A percentile compares a stretch with the other conserved stretches of the same genome.
Conservation (phyloP, 2,113 vertebrate species). For the Hemiprocne comata region DNA sequence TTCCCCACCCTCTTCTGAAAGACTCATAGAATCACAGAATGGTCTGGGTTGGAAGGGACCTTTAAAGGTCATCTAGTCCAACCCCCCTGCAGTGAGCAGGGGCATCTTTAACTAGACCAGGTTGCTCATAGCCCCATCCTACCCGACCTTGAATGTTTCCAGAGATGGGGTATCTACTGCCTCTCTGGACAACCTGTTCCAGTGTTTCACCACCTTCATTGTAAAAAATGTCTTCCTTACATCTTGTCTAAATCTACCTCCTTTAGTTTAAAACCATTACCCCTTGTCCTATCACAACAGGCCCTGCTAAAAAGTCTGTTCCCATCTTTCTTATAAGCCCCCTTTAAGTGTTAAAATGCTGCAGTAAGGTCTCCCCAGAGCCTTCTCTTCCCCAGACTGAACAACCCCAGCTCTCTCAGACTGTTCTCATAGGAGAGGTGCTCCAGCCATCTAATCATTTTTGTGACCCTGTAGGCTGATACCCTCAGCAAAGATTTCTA, state of each 20-base stretch:
- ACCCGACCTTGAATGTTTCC: neutral
- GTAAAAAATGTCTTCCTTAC: neutral
- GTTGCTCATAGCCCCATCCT: neutral
- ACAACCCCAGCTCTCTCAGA: neutral
- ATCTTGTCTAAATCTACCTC: neutral
- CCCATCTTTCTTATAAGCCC: neutral
- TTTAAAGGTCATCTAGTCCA: neutral
- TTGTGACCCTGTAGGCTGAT: neutral
- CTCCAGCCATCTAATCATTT: neutral
- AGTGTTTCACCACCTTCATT: neutral
- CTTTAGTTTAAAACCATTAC: neutral
- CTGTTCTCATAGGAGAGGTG: neutral
- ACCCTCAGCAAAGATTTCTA: neutral
- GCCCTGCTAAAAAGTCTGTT: neutral
- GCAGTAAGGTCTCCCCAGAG: neutral
- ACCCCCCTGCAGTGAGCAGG: neutral
- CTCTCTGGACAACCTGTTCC: neutral
- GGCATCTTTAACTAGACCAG: neutral
- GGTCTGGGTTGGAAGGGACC: neutral
- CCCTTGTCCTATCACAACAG: neutral
- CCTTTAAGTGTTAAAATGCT: neutral
- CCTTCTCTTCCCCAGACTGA: neutral
- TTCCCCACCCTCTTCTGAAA: neutral
- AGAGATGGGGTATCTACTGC: neutral
- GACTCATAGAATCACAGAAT: neutral